phyloP scores from a whole-genome alignment of 2,888 invertebrate genomes.

The Scelioninae gen. 2 region DNA sequence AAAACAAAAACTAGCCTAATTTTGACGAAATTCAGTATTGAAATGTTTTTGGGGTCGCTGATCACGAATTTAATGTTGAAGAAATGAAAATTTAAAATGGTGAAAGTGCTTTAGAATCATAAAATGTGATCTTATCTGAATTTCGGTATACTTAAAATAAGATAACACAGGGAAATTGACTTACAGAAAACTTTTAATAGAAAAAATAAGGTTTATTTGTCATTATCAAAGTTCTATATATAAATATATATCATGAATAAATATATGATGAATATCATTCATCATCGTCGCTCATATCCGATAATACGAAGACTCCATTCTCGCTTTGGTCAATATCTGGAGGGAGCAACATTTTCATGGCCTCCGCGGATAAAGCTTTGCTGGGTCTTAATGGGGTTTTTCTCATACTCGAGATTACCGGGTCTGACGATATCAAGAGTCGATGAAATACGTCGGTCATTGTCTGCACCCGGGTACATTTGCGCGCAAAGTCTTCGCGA shows the following conservation, averaged over 20 bases:
- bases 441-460: not conserved
- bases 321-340: constrained; percentile 1
- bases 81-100: no score
- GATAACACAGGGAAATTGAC: no score
- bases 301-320: constrained; percentile 1
- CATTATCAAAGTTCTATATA: not conserved
- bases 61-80: no score
- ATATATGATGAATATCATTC: constrained; percentile 1
- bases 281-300: constrained; percentile 1
- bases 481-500: constrained; percentile 3
- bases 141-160: no score
- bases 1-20: no score
- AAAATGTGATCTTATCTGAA: no score
- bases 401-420: not conserved
- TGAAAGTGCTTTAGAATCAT: no score
- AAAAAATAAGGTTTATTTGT: no score
- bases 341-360: constrained; percentile 1
- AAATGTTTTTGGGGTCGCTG: no score
- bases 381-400: not conserved
- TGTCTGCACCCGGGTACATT: not conserved
- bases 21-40: no score
- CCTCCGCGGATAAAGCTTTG: not conserved
- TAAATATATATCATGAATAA: not conserved
- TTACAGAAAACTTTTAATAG: no score
- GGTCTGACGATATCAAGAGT: constrained; percentile 1